A percentile compares a stretch with the other conserved stretches of the same genome.
phyloP scores from a whole-genome alignment of 2,888 invertebrate genomes.

The Caenorhabditis sp. region DNA sequence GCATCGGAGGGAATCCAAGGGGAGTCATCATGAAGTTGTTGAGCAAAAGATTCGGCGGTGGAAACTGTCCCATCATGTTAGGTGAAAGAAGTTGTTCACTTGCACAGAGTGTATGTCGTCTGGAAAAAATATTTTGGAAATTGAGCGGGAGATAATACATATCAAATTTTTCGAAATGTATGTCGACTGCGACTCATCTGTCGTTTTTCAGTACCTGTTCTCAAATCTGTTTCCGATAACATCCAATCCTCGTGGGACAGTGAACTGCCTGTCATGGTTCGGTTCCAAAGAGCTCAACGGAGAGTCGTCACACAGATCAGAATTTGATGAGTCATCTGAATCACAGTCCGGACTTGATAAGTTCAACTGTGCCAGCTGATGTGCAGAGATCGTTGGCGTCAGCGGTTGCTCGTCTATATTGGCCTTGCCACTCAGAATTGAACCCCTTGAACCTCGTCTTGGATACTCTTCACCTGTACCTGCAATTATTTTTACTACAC shows the following conservation, averaged over 20 bases:
- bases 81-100: conserved; percentile 75
- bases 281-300: conserved; percentile 59
- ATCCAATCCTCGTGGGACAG: conserved; percentile 49
- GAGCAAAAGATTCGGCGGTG: conserved; percentile 44
- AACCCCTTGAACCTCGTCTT: conserved; percentile 72
- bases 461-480: conserved; percentile 59
- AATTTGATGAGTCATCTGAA: conserved; percentile 80
- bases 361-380: conserved; percentile 79
- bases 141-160: background rate
- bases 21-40: conserved; percentile 43
- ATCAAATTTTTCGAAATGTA: too few relatives aligned
- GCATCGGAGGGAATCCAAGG: conserved; percentile 63
- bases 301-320: conserved; percentile 74
- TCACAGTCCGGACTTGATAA: conserved; percentile 79
- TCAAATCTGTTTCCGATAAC: conserved; percentile 65
- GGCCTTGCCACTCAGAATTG: conserved; percentile 75
- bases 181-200: too few relatives aligned
- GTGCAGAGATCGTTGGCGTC: conserved; percentile 79
- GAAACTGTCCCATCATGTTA: conserved; percentile 68
- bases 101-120: conserved; percentile 78
- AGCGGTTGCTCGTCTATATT: conserved; percentile 69
- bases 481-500: background rate
- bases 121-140: conserved; percentile 23
- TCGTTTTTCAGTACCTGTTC: conserved; percentile 50
- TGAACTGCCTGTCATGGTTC: conserved; percentile 61